Conservation (phyloP, 1,140 invertebrate genomes). For the Lasioglossum baleicum region DNA sequence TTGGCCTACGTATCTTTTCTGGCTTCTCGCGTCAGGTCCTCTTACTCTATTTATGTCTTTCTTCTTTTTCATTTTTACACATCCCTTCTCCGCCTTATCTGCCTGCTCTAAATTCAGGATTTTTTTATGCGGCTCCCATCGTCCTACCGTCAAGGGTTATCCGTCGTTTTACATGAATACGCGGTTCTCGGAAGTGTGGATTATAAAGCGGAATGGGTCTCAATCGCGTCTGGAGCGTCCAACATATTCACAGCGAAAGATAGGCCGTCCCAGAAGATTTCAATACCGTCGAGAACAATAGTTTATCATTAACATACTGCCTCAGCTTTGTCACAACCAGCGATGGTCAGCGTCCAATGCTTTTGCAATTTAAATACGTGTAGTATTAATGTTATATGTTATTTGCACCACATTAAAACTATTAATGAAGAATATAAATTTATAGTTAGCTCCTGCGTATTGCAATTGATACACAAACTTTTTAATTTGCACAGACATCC, state of each 20-base stretch:
- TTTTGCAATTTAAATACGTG: too few species aligned
- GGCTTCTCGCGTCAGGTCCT: constrained; percentile 26
- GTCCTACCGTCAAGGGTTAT: constrained; percentile 42
- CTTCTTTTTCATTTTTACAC: constrained; percentile 28
- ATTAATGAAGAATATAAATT: too few species aligned
- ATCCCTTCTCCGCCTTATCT: constrained; percentile 42
- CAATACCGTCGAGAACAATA: background rate
- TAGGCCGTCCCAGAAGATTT: background rate
- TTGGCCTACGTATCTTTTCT: background rate
- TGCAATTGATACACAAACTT: too few species aligned
- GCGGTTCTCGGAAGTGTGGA: constrained; percentile 41
- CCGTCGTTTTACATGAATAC: constrained; percentile 30
- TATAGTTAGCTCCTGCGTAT: too few species aligned
- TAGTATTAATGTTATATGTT: too few species aligned
- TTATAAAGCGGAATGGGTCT: constrained; percentile 21
- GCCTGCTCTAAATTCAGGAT: constrained; percentile 54
- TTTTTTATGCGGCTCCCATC: constrained; percentile 42
- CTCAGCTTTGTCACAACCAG: too few species aligned
- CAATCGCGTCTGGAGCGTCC: background rate
- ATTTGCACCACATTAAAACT: too few species aligned
- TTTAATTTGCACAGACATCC: too few species aligned
- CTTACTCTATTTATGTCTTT: constrained; percentile 29
- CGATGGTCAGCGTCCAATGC: too few species aligned
- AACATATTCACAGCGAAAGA: background rate
- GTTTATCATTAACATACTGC: background rate